Base-by-base conservation (phyloP, 2,888 invertebrate species). In the Ferrisia virgata region DNA sequence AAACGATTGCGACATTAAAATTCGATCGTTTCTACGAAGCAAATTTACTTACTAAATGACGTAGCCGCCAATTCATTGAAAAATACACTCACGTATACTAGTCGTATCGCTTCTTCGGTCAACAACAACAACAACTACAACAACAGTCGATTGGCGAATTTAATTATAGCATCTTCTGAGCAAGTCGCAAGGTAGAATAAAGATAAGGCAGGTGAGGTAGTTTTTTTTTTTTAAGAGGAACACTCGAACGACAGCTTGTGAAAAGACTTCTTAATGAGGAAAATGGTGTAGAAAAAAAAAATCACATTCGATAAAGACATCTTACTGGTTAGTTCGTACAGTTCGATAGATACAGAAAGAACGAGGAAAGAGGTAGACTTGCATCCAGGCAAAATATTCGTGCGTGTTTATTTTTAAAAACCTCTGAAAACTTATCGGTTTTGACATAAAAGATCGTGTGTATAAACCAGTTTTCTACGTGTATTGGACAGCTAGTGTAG, bases 251-350 rank as follows among this genome's bases (percentile, higher is more conserved):
- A 13, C 36, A 36, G 36, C 72, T n/a, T 18, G 72, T 36, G 33
- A 11, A 76, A 36, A 76, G 72, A 36, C 28, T 76, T 36, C 72
- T 76, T 76, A 76, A 76, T 76, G 72, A 76, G 72, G 31, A 36
- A 33, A 36, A 76, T 36, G 36, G 72, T 36, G 72, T 76, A 76
- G 36, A 36, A 76, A 76, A 76, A 76, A 76, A 36, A 76, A 76
- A 76, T 76, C n/a, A 76, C 18, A 76, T 36, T 53, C 36, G 72
- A 76, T 76, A 36, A 76, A 76, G 72, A 36, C 72, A 36, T 76
- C 3, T 5, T 5, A 11, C 39, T 39, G 39, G 6, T 39, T 39
- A 5, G 39, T 11, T n/a, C n/a, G n/a, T n/a, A n/a, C n/a, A n/a
- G n/a, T n/a, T n/a, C n/a, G n/a, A n/a, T n/a, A n/a, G n/a, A n/a